Conservation (phyloP, 2,888 invertebrate genomes). For the Euplagia quadripunctaria region DNA sequence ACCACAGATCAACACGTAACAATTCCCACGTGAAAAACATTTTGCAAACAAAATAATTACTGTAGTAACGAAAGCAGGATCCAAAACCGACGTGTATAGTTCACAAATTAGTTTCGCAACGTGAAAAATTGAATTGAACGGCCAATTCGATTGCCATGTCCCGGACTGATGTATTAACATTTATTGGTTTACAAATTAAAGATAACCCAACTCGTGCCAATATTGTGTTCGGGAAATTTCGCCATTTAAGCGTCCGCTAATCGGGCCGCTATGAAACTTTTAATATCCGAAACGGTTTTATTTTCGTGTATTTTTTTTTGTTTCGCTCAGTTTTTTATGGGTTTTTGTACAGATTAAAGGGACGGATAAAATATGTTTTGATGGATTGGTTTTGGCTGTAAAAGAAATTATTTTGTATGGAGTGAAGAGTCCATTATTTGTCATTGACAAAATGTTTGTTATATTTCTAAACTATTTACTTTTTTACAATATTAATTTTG, state of each 20-base stretch:
- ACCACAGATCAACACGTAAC: constrained; percentile 80
- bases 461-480: background rate
- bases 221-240: constrained; percentile 61
- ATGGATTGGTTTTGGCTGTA: constrained; percentile 8
- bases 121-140: constrained; percentile 80
- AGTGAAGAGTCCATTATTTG: background rate
- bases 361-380: constrained; percentile 14
- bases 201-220: constrained; percentile 71
- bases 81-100: constrained; percentile 73
- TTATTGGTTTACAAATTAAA: constrained; percentile 87
- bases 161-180: constrained; percentile 83
- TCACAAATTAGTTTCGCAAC: constrained; percentile 82
- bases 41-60: constrained; percentile 81
- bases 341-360: constrained; percentile 14
- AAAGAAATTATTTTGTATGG: background rate
- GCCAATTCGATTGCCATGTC: constrained; percentile 61
- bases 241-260: constrained; percentile 56
- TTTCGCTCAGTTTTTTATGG: constrained; percentile 22
- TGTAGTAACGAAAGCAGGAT: constrained; percentile 65
- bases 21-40: constrained; percentile 80
- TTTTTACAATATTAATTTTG: background rate
- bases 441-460: background rate
- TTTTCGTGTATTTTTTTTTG: constrained; percentile 16
- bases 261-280: constrained; percentile 54
- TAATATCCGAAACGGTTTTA: constrained; percentile 43